phyloP scores from a whole-genome alignment of 2,888 invertebrate species.

The Omphaloscelis lunosa region DNA sequence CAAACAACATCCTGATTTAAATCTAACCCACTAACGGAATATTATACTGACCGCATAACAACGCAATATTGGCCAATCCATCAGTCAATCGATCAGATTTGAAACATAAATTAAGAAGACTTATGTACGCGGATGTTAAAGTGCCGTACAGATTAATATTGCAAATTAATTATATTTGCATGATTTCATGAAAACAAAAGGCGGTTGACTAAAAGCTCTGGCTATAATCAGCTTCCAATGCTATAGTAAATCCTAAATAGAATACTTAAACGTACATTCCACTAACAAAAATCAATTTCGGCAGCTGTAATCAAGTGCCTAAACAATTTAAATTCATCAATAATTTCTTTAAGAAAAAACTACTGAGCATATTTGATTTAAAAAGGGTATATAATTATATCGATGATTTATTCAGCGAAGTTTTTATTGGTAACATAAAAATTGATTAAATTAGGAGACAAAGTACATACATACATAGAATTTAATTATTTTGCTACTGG shows the following conservation, averaged over 20 bases:
- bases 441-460: constrained; percentile 65
- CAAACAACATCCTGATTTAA: constrained; percentile 20
- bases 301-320: constrained; percentile 16
- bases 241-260: neutral
- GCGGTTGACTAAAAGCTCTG: neutral
- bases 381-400: constrained; percentile 59
- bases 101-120: constrained; percentile 41
- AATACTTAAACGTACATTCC: constrained; percentile 1
- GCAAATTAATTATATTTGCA: constrained; percentile 19
- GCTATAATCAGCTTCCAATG: neutral
- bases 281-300: constrained; percentile 20
- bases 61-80: neutral
- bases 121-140: constrained; percentile 20
- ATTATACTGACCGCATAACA: constrained; percentile 39
- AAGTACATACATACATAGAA: constrained; percentile 62
- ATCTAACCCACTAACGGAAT: neutral
- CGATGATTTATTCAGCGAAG: constrained; percentile 40
- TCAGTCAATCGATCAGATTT: constrained; percentile 37
- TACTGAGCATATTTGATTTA: constrained; percentile 42
- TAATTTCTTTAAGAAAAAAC: constrained; percentile 47
- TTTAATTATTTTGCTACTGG: constrained; percentile 68
- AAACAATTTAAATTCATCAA: constrained; percentile 37
- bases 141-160: constrained; percentile 30
- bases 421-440: constrained; percentile 66
- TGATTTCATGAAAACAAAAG: constrained; percentile 30